Percentiles rank a stretch among this genome's conserved stretches.
Evolutionary conservation across 2,797 vertebrate species (phyloP).

Genomic region (Diplodus puntazzo): DNA sequence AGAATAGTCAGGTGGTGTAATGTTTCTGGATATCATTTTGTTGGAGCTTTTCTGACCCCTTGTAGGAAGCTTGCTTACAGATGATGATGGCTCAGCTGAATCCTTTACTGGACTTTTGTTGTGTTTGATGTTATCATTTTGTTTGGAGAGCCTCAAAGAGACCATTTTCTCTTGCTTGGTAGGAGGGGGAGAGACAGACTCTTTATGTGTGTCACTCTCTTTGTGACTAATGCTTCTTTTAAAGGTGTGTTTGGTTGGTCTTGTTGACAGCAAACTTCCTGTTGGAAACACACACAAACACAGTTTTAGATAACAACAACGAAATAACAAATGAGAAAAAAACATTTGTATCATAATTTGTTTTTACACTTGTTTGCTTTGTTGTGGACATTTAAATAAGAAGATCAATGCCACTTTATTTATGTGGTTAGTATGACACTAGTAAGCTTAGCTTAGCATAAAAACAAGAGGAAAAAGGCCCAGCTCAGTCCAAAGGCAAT

Average conservation of each 20-base stretch:
- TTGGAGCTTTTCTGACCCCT: constrained; percentile 60
- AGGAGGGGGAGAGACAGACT: constrained; percentile 51
- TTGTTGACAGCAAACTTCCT: constrained; percentile 65
- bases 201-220: constrained; percentile 60
- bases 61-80: constrained; percentile 73
- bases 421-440: not conserved
- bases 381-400: not conserved
- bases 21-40: constrained; percentile 64
- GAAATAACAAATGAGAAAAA: not conserved
- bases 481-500: not conserved
- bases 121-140: constrained; percentile 55
- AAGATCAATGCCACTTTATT: not conserved
- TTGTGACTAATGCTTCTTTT: constrained; percentile 64
- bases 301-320: not conserved
- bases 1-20: constrained; percentile 30
- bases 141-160: constrained; percentile 61
- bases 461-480: not conserved
- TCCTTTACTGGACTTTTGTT: constrained; percentile 69
- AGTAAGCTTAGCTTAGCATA: constrained; percentile 2
- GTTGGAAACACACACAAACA: constrained; percentile 55
- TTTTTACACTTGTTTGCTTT: not conserved
- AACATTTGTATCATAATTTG: not conserved
- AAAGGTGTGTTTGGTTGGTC: constrained; percentile 54
- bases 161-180: constrained; percentile 65
- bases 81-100: constrained; percentile 30